Base-by-base conservation (phyloP, 2,888 invertebrate species). In the Atrina japonica region DNA sequence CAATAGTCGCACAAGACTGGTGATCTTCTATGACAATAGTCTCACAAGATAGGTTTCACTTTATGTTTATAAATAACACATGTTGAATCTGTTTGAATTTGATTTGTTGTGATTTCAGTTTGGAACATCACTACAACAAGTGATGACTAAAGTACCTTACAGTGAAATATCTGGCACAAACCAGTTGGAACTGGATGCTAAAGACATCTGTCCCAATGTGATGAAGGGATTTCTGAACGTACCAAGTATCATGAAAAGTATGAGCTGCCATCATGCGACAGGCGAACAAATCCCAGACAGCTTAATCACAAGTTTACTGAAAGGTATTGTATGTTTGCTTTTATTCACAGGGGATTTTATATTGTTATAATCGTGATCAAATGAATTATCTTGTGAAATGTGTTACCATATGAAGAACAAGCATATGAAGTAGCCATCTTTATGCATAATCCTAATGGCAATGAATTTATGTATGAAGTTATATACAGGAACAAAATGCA, bases 111-210 rank as follows among this genome's bases (percentile, higher is more conserved):
- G 61, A 1, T 89, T 91, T 40, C 83, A 94, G 92, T 96, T 98
- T 89, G 99, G 98, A 0, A 94, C 95, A 79, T 93, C 95, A 0
- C 91, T 99, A 52, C 96, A 98, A 81, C 95, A 97, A 91, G 91
- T 98, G 76, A 91, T 98, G 40, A 96, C 96, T 0, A 94, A 93
- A 85, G 94, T 95, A 0, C 94, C 94, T 18, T 96, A 96, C 90
- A 93, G 95, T 0, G 96, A 97, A 89, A 93, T 97, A 0, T 94
- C 96, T 2, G 97, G 97, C 0, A 91, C 95, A 25, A 94, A 94
- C 0, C 96, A 96, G 88, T 93, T 98, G 0, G 98, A 98, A 92
- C 97, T 97, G 96, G 99, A 99, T 90, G 95, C 96, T 0, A 94
- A 95, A 0, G 95, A 95, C 87, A 93, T 97, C 0, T 94, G 95